Conservation (phyloP, 2,113 vertebrate species). For the Carlito syrichta region DNA sequence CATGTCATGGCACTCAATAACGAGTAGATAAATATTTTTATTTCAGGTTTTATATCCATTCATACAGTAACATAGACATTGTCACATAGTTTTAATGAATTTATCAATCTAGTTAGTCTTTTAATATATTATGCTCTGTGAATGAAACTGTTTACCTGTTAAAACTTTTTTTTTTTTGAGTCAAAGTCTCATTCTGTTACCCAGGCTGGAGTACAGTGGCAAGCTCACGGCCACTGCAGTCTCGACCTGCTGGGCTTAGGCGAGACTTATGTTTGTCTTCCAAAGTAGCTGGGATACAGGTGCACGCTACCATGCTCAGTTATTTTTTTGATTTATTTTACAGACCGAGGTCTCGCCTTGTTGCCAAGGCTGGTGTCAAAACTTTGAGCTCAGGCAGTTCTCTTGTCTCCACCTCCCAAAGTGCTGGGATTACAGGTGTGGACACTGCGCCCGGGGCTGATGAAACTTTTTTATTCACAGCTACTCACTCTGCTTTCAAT, state of each 20-base stretch:
- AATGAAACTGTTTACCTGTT: background rate
- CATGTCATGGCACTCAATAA: accelerated
- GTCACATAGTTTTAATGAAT: background rate
- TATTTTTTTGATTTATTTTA: too few relatives aligned
- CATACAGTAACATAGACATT: accelerated
- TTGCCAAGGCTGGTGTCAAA: too few relatives aligned
- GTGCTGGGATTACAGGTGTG: too few relatives aligned
- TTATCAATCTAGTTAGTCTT: background rate
- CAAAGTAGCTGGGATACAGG: too few relatives aligned
- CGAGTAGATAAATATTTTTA: background rate
- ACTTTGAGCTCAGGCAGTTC: background rate
- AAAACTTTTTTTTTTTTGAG: background rate
- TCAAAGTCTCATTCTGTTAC: background rate
- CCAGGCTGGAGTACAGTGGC: background rate
- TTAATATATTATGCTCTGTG: background rate
- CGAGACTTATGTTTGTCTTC: too few relatives aligned
- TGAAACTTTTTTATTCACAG: background rate
- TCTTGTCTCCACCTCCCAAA: background rate
- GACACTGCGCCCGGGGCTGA: background rate
- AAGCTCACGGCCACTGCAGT: too few relatives aligned
- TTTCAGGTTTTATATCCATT: background rate
- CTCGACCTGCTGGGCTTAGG: too few relatives aligned
- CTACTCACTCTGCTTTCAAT: background rate
- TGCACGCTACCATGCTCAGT: too few relatives aligned
- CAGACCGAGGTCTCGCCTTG: too few relatives aligned